Evolutionary conservation across 2,797 vertebrate genomes (phyloP), one percentile per base, ranked within the genome.

Genomic region (Champsocephalus esox): DNA sequence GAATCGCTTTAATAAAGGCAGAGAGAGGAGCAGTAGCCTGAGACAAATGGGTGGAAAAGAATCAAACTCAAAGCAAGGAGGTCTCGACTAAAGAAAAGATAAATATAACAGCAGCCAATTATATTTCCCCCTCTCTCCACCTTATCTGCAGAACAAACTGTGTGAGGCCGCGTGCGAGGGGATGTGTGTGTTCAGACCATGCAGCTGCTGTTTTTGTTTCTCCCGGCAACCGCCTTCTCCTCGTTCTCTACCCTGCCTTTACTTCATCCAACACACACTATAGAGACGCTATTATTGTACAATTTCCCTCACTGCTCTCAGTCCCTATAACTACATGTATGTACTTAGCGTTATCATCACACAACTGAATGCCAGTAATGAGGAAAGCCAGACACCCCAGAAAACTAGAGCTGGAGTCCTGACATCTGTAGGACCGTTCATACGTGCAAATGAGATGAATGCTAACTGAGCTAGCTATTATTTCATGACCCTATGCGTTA

Each of bases 31-130:
- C 6, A 16, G 32, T 50, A 56, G n/a, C 59, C 51, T 51, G 11
- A 64, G 14, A 77, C 0, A 1, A 54, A 68, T 43, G 41, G 64
- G 59, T 61, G 51, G 28, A 64, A 51, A 58, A 52, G 63, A 50
- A 69, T 70, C 43, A 52, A 61, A 61, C 17, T 58, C 49, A 58
- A 70, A 77, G 70, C 14, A 55, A 56, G 66, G 21, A 48, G 59
- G 66, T 77, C 38, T 64, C 38, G 55, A 74, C 66, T 52, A 67
- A 73, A 82, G 46, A n/a, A 62, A 48, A 67, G 66, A 84, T 73
- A 87, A 81, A 87, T 76, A 82, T 82, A 84, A 73, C 63, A 66
- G 28, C 62, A 51, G 73, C 77, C 71, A 82, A 80, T 77, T 77
- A 83, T 56, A 78, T 80, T 63, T 78, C 12, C 14, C 14, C 19